Percentiles rank a stretch among this genome's conserved stretches.
phyloP scores from a whole-genome alignment of 2,888 invertebrate genomes.

The Caenorhabditis sp. region DNA sequence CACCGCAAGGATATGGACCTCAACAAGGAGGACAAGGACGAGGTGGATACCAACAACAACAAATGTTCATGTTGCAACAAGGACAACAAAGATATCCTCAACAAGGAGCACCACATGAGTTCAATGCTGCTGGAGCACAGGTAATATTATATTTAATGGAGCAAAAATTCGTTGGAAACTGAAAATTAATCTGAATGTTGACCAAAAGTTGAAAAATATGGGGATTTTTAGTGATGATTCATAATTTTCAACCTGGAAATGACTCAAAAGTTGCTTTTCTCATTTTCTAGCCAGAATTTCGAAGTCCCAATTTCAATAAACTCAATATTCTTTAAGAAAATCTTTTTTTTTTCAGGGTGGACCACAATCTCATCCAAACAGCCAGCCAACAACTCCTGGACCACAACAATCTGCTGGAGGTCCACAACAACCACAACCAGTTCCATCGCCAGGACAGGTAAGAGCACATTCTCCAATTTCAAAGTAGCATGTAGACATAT shows the following conservation, averaged over 20 bases:
- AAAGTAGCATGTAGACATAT: background rate
- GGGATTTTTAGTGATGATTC: too few species aligned
- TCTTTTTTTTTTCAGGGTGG: constrained; percentile 9
- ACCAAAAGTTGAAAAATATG: too few species aligned
- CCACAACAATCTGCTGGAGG: constrained; percentile 27
- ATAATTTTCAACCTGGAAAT: too few species aligned
- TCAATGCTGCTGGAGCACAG: constrained; percentile 7
- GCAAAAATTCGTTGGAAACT: background rate
- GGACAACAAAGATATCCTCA: constrained; percentile 15
- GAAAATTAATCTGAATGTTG: too few species aligned
- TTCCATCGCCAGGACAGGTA: constrained; percentile 2
- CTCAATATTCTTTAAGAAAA: too few species aligned
- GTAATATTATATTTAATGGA: background rate
- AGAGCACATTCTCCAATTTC: too few species aligned
- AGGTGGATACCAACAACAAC: constrained; percentile 6
- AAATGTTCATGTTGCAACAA: background rate
- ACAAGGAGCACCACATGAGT: constrained; percentile 6
- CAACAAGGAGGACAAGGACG: background rate
- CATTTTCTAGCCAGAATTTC: too few species aligned
- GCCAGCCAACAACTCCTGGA: constrained; percentile 48
- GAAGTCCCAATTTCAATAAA: too few species aligned
- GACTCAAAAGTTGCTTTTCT: too few species aligned
- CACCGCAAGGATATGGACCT: constrained; percentile 10
- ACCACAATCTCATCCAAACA: constrained; percentile 35
- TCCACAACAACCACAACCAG: constrained; percentile 5